phyloP scores from a whole-genome alignment of 2,797 vertebrate species.

The Gila robusta region DNA sequence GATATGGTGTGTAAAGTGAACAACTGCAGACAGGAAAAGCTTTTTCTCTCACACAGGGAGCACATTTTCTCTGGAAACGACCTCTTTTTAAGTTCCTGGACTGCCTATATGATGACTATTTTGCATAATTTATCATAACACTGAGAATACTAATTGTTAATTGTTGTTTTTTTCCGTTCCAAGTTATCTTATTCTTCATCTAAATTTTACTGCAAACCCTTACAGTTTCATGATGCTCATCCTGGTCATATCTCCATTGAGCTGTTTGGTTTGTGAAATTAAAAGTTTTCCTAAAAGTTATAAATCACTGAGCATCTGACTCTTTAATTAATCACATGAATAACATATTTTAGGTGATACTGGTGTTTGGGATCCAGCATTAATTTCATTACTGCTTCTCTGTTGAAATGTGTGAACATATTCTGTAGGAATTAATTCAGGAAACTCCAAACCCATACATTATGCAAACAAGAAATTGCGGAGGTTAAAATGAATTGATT shows the following conservation, averaged over 20 bases:
- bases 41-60: slow-evolving; percentile 13
- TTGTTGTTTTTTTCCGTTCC: not conserved
- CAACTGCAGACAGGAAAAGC: slow-evolving; percentile 10
- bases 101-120: not conserved
- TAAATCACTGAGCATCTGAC: not conserved
- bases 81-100: not conserved
- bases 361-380: not conserved
- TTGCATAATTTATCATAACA: not conserved
- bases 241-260: not conserved
- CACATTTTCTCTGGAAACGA: not conserved
- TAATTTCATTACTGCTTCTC: not conserved
- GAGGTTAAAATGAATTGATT: not conserved
- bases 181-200: not conserved
- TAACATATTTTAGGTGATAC: slow-evolving; percentile 1
- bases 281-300: not conserved
- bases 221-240: not conserved
- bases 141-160: not conserved
- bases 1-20: slow-evolving; percentile 19
- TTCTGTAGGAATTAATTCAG: slow-evolving; percentile 15
- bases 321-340: not conserved
- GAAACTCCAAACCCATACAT: slow-evolving; percentile 6
- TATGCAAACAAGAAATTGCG: not conserved
- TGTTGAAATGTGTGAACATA: slow-evolving; percentile 10
- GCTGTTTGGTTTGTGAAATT: not conserved
- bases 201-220: not conserved